phyloP scores from a whole-genome alignment of 2,888 invertebrate genomes.

The Rotaria sp. region DNA sequence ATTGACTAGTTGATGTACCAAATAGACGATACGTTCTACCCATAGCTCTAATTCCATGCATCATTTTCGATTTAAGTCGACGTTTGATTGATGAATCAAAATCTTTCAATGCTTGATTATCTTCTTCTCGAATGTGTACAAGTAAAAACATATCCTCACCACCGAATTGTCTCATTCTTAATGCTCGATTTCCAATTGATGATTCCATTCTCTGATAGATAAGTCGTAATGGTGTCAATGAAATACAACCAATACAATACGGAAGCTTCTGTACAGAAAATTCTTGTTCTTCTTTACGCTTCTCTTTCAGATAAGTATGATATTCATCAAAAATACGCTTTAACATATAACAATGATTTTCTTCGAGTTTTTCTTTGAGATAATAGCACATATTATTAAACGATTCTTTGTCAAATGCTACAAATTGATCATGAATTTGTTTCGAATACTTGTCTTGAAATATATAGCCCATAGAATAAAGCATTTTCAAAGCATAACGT shows the following conservation, averaged over 20 bases:
- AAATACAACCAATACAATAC: background rate
- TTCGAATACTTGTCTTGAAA: background rate
- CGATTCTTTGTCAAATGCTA: background rate
- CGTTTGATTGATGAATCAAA: background rate
- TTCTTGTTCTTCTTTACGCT: background rate
- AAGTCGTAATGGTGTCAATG: background rate
- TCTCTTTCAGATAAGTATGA: background rate
- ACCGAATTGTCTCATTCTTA: background rate
- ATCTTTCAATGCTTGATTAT: background rate
- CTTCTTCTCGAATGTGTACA: background rate
- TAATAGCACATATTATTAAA: background rate
- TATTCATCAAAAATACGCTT: background rate
- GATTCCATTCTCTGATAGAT: background rate
- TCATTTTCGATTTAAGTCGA: background rate
- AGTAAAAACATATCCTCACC: background rate
- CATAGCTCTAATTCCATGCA: background rate
- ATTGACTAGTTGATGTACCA: background rate
- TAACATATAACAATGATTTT: background rate
- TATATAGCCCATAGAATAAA: background rate
- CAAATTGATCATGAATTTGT: background rate
- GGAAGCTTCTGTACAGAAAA: background rate
- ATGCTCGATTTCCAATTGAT: background rate
- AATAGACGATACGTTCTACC: background rate
- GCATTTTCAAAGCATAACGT: background rate
- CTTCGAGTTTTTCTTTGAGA: background rate